Evolutionary conservation across 2,888 invertebrate genomes (phyloP).

Genomic region (Hemicrepidius hirtus): DNA sequence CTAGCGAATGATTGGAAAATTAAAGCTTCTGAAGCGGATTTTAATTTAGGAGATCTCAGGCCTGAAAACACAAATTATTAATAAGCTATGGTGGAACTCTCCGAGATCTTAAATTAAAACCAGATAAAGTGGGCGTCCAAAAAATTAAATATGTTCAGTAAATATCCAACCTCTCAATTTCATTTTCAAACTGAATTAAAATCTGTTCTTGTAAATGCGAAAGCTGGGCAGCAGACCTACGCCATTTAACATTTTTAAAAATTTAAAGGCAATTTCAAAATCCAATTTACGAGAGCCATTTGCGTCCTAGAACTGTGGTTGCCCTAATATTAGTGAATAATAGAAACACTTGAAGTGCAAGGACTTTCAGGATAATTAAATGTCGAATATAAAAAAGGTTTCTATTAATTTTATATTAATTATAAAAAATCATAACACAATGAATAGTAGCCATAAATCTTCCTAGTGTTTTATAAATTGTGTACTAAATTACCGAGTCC

Average conservation of each 20-base stretch:
- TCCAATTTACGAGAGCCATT: slow-evolving; percentile 24
- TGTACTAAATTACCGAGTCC: too few species aligned
- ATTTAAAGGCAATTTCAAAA: slow-evolving; percentile 26
- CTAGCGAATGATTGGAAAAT: neutral
- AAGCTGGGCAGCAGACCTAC: neutral
- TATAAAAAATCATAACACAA: too few species aligned
- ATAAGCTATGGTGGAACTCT: too few species aligned
- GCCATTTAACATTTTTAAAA: slow-evolving; percentile 15
- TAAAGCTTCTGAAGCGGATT: neutral
- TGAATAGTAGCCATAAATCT: too few species aligned
- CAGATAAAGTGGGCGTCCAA: too few species aligned
- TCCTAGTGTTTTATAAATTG: too few species aligned
- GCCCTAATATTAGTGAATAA: slow-evolving; percentile 15
- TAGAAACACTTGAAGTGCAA: slow-evolving; percentile 10
- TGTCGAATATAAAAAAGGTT: too few species aligned
- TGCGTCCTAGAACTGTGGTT: slow-evolving; percentile 13
- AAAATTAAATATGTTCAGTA: too few species aligned
- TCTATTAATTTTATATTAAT: too few species aligned
- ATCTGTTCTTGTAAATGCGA: neutral
- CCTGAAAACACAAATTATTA: too few species aligned
- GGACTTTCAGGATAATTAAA: neutral
- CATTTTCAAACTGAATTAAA: neutral
- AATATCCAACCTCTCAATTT: too few species aligned
- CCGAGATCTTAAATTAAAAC: too few species aligned
- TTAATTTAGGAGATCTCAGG: neutral